Base-by-base conservation (phyloP, 2,797 vertebrate species). In the Halcyon leucocephala region DNA sequence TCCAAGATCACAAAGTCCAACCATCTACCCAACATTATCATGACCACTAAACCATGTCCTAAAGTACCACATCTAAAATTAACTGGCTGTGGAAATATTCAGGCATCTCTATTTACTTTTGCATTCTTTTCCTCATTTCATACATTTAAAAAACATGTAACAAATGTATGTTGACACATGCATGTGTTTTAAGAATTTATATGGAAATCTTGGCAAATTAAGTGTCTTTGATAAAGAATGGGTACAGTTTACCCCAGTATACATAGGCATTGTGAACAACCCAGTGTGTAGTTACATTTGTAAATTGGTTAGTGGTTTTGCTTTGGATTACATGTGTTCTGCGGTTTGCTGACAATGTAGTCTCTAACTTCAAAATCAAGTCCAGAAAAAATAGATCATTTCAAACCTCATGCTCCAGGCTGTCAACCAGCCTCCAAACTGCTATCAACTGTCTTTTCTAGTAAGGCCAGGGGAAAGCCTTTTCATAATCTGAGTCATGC, bases 321-420 rank as follows among this genome's bases (percentile, higher is more conserved):
- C 42, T 88, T 92, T 79, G 86, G 49, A 70, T 61, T 72, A 44
- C 57, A 44, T 18, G 66, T 3, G 2, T 44, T 66, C 54, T 94
- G 77, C 0, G 17, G 73, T 97, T 95, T 91, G 37, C 69, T 93
- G 71, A 91, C 79, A 81, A 18, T 12, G 33, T 46, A 72, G 39
- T 4, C 70, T 86, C 70, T 33, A 62, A 88, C 62, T 90, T 78
- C 58, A 94, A 79, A 93, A 92, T 37, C 61, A 81, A 84, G 54
- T 84, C 88, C 94, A 93, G 82, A 90, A 91, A 83, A 69, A 79
- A 55, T 26, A 95, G 46, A 76, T 92, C 37, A 93, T 92, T 86
- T 91, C 72, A 89, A 93, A 54, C 29, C 61, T 19, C 20, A 9
- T 8, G 46, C 26, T 95, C 61, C 86, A 76, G 65, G 29, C 58